These are phyloP conservation scores for Hirundo rustica DNA, from an alignment of 2,797 vertebrate genomes.

Conservation along the genomic window DNA sequence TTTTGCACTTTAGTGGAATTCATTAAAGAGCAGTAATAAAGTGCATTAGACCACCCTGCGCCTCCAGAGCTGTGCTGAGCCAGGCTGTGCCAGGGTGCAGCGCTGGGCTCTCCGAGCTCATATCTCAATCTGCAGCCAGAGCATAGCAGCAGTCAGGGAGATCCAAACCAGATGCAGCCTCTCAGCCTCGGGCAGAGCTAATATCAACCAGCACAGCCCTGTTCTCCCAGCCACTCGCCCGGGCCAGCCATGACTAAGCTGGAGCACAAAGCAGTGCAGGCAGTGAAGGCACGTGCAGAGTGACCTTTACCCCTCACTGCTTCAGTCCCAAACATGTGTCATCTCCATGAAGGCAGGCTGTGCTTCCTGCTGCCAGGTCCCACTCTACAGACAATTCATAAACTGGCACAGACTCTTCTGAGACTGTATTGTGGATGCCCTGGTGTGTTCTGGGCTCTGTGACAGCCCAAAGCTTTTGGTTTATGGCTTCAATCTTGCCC, in stretches of 20 bases:
- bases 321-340: background rate
- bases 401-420: background rate
- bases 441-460: background rate
- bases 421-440: background rate
- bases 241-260: background rate
- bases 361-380: background rate
- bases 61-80: background rate
- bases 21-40: constrained; percentile 3
- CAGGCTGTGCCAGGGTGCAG: background rate
- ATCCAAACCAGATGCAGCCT: background rate
- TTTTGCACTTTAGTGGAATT: background rate
- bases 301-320: background rate
- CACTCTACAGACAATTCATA: background rate
- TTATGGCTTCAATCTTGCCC: background rate
- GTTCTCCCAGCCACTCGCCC: background rate
- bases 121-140: background rate
- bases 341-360: background rate
- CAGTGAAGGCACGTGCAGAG: background rate
- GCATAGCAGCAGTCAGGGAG: background rate
- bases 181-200: background rate
- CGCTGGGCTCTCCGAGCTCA: background rate
- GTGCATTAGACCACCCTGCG: background rate
- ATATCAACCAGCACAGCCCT: background rate
- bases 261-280: background rate
- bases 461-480: background rate